Base-by-base conservation (phyloP, 2,888 invertebrate species). In the Epistrophella euchroma region DNA sequence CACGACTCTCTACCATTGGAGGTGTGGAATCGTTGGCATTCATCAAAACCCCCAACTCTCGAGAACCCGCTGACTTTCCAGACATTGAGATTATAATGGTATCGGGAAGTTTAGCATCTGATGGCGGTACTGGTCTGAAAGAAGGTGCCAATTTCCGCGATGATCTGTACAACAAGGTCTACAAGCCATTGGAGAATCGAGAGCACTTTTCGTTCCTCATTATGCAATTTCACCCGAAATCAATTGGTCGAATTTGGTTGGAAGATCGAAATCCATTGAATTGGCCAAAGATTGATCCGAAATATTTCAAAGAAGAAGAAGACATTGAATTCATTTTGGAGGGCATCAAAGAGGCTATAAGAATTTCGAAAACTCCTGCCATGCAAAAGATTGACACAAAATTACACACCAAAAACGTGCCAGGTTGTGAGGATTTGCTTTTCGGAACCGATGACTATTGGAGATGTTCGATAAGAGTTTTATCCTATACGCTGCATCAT, bases 141-240 rank as follows among this genome's bases (percentile, higher is more conserved):
- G 91, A 91, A 90, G 94, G 94, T 9, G 94, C 95, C 92, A 93
- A 94, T 88, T 91, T 95, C 37, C 92, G 93, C 17, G 93, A 94
- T 1, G 91, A 93, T 37, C 92, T 94, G 19, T 95, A 94, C 89
- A 89, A 94, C 19, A 91, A 91, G 62, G 93, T 95, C 40, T 95
- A 94, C 90, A 93, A 93, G 60, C 92, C 93, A 0, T 90, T 96
- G 17, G 93, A 94, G 66, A 91, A 91, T 13, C 88, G 88, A 72
- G 96, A 93, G 93, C 94, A 93, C 17, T 95, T 94, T 93, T 94
- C 93, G 56, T 92, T 95, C 15, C 93, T 96, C 71, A 94, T 96
- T 0, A 95, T 96, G 93, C 92, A 97, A 37, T 93, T 96, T 66
- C 94, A 96, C 90, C 97, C 97, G 0, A 94, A 95, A 90, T 97